Conservation (phyloP, 2,797 vertebrate species). For the Okamejei kenojei region DNA sequence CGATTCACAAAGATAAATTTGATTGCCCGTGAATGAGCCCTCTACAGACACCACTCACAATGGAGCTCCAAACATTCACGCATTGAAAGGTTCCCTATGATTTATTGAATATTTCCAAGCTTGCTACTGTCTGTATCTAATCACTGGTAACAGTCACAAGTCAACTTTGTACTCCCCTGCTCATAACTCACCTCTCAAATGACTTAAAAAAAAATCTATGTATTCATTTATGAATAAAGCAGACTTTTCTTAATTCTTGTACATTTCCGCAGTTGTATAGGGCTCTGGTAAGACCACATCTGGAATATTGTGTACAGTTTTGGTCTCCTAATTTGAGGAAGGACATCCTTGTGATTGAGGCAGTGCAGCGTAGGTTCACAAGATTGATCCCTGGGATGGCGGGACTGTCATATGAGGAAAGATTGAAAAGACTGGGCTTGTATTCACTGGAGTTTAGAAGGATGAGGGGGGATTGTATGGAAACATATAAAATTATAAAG, state of each 20-base stretch:
- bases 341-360: no score
- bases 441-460: no score
- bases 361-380: no score
- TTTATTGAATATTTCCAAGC: constrained; percentile 57
- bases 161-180: constrained; percentile 55
- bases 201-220: constrained; percentile 72
- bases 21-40: neutral
- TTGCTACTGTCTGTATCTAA: constrained; percentile 55
- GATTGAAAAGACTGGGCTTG: no score
- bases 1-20: neutral
- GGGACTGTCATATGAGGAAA: no score
- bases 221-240: constrained; percentile 74
- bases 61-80: constrained; percentile 43
- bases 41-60: constrained; percentile 42
- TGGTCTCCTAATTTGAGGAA: no score
- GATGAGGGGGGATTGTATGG: no score
- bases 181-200: constrained; percentile 62
- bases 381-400: no score
- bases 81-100: constrained; percentile 54
- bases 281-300: no score
- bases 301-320: no score
- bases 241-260: constrained; percentile 57
- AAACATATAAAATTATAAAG: no score
- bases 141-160: constrained; percentile 56
- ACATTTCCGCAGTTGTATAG: no score